A percentile compares a stretch with the other conserved stretches of the same genome.
These are phyloP conservation scores for Pollimyrus isidori DNA, from an alignment of 2,113 vertebrate species.

Conservation along the genomic window DNA sequence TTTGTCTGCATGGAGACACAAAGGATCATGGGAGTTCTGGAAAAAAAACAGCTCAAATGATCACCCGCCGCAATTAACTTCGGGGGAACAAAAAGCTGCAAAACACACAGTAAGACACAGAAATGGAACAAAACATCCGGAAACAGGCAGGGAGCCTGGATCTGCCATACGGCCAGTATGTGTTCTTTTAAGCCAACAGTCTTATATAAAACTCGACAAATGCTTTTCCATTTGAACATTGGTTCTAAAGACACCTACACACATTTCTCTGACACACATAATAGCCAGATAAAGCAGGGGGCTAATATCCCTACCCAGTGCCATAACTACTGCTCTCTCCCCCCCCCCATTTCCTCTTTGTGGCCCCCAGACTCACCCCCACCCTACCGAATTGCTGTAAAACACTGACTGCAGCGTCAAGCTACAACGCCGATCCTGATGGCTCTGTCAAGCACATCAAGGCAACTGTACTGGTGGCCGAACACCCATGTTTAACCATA, in stretches of 20 bases:
- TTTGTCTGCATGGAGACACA: slow-evolving; percentile 70
- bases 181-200: neutral
- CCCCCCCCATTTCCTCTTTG: neutral
- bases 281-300: neutral
- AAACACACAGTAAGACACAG: neutral
- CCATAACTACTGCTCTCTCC: neutral
- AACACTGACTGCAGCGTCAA: neutral
- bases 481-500: neutral
- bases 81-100: neutral
- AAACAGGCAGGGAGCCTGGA: neutral
- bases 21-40: neutral
- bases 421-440: neutral
- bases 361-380: neutral
- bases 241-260: neutral
- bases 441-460: neutral
- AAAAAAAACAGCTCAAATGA: neutral
- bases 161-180: neutral
- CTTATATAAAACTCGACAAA: neutral
- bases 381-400: neutral
- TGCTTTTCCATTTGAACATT: neutral
- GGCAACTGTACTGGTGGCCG: neutral
- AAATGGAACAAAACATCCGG: neutral
- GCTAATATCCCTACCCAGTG: neutral
- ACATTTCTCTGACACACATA: neutral
- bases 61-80: neutral